Evolutionary conservation across 2,888 invertebrate species (phyloP).

Genomic region (Polyommatus icarus): DNA sequence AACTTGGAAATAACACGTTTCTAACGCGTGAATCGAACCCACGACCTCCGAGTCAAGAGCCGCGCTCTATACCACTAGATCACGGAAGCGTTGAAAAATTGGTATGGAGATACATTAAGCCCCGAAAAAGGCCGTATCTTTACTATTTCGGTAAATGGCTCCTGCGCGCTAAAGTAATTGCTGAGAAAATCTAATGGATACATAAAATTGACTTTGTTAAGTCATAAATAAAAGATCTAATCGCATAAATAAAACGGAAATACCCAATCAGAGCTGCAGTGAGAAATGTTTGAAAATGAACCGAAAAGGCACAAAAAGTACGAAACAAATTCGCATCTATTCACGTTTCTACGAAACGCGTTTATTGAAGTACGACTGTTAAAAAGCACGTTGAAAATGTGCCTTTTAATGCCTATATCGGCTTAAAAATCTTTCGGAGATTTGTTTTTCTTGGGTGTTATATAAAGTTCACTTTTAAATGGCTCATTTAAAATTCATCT

Average conservation of each 20-base stretch:
- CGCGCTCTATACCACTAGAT: too few species aligned
- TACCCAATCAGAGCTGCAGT: neutral
- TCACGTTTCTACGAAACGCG: neutral
- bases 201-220: neutral
- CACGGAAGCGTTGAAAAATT: too few species aligned
- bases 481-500: too few species aligned
- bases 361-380: neutral
- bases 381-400: neutral
- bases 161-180: too few species aligned
- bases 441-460: neutral
- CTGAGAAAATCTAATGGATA: too few species aligned
- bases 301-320: neutral
- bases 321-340: neutral
- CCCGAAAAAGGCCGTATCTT: too few species aligned
- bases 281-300: neutral
- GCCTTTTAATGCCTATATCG: neutral
- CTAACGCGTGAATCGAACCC: too few species aligned
- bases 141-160: too few species aligned
- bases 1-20: too few species aligned
- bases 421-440: neutral
- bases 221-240: neutral
- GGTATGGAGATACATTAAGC: too few species aligned
- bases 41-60: too few species aligned
- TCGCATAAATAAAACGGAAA: neutral
- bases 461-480: too few species aligned